Conservation (phyloP, 23 tunicate genomes). For the Diplosoma virens region DNA sequence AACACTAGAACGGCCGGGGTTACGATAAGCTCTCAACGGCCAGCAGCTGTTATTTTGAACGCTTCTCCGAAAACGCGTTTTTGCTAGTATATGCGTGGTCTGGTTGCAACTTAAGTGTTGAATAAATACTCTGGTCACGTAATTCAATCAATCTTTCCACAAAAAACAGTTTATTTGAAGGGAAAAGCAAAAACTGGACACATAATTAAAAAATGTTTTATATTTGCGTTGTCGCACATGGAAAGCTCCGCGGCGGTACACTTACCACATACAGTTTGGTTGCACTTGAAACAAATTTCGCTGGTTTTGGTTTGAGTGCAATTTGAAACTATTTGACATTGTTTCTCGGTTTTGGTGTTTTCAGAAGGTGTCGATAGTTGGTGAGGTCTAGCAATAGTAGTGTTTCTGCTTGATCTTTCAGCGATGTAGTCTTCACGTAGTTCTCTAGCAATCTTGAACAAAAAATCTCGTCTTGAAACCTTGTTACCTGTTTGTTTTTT, state of each 20-base stretch:
- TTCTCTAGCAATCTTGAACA: too few relatives aligned
- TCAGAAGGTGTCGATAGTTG: slow-evolving; percentile 3
- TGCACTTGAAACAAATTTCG: slow-evolving; percentile 24
- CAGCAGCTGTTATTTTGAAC: slow-evolving; percentile 25
- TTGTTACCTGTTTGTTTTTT: too few relatives aligned
- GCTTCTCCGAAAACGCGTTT: slow-evolving; percentile 15
- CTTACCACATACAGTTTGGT: slow-evolving; percentile 29
- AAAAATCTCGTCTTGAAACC: too few relatives aligned
- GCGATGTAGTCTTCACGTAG: too few relatives aligned
- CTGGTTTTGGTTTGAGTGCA: slow-evolving; percentile 27
- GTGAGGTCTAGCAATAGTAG: slow-evolving; percentile 17
- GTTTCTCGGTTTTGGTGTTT: not conserved
- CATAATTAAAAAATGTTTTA: slow-evolving; percentile 5
- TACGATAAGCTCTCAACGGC: slow-evolving; percentile 13
- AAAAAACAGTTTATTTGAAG: slow-evolving; percentile 10
- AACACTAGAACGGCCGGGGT: slow-evolving; percentile 25
- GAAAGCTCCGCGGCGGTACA: slow-evolving; percentile 25
- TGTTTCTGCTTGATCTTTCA: slow-evolving; percentile 20
- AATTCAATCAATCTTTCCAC: slow-evolving; percentile 26
- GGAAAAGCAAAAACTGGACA: slow-evolving; percentile 20
- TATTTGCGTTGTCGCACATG: slow-evolving; percentile 11
- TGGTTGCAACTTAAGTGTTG: slow-evolving; percentile 12
- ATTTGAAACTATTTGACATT: slow-evolving; percentile 12
- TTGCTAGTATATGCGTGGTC: slow-evolving; percentile 16
- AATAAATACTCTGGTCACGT: slow-evolving; percentile 6